Conservation (phyloP, 2,888 invertebrate genomes). For the Coenonympha glycerion region DNA sequence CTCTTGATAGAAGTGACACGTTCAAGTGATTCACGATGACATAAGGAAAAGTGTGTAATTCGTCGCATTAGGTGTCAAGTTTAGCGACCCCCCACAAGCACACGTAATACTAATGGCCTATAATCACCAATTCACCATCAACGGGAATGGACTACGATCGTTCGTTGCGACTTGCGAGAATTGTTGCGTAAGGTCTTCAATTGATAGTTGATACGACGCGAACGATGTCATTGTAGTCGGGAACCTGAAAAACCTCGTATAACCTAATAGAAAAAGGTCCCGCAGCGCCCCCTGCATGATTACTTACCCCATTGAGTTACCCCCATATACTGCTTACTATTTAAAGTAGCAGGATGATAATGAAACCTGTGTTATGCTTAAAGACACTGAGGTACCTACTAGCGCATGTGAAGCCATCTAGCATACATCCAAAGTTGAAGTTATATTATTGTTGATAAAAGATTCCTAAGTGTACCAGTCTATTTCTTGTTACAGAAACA, state of each 20-base stretch:
- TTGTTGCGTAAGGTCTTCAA: slow-evolving; percentile 46
- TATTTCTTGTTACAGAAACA: slow-evolving; percentile 77
- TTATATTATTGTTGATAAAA: too few relatives aligned
- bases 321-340: too few relatives aligned
- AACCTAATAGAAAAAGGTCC: too few relatives aligned
- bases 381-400: too few relatives aligned
- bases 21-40: slow-evolving; percentile 27
- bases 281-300: too few relatives aligned
- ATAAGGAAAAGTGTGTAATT: slow-evolving; percentile 32
- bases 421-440: too few relatives aligned
- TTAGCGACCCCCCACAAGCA: slow-evolving; percentile 61
- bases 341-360: too few relatives aligned
- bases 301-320: too few relatives aligned
- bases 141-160: slow-evolving; percentile 36
- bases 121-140: slow-evolving; percentile 60
- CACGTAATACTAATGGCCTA: slow-evolving; percentile 59
- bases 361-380: too few relatives aligned
- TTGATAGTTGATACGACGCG: slow-evolving; percentile 47
- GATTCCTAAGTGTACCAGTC: too few relatives aligned
- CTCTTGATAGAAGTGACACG: slow-evolving; percentile 18
- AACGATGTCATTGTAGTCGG: too few relatives aligned
- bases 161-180: slow-evolving; percentile 36
- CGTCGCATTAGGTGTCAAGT: slow-evolving; percentile 38
- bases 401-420: too few relatives aligned
- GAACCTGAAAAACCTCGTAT: slow-evolving; percentile 7